Evolutionary conservation across 2,113 vertebrate genomes (phyloP).

Genomic region (Raja brachyura): DNA sequence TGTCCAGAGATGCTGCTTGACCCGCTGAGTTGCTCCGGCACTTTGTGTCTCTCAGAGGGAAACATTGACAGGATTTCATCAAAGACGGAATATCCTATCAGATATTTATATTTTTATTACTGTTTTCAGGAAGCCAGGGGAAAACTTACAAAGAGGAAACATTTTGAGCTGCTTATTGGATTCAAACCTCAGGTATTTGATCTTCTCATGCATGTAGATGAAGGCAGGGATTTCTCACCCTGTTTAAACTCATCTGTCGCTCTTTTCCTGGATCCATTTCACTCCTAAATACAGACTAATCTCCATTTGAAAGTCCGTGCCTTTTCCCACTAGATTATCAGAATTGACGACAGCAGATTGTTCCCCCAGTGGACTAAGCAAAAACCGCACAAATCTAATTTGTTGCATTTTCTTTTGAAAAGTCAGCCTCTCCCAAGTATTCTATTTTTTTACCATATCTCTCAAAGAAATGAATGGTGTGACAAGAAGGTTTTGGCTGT

Average conservation of each 20-base stretch:
- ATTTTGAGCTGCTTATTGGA: slow-evolving; percentile 9
- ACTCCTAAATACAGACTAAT: slow-evolving; percentile 34
- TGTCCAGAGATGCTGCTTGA: no score
- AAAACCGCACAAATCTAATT: background rate
- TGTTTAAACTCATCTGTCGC: slow-evolving; percentile 35
- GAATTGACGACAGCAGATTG: slow-evolving; percentile 29
- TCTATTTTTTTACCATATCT: background rate
- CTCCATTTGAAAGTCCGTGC: slow-evolving; percentile 39
- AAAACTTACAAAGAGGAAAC: background rate
- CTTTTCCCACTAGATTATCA: slow-evolving; percentile 30
- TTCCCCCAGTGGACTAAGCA: slow-evolving; percentile 31
- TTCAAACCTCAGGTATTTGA: slow-evolving; percentile 14
- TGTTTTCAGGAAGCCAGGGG: background rate
- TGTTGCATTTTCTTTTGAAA: background rate
- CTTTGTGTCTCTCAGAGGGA: background rate
- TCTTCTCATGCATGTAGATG: background rate
- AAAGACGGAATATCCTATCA: background rate
- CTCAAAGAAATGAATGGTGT: background rate
- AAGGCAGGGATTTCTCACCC: slow-evolving; percentile 35
- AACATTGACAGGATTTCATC: background rate
- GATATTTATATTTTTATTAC: background rate
- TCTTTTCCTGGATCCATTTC: slow-evolving; percentile 32
- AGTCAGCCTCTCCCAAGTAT: background rate
- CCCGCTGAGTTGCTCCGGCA: no score
- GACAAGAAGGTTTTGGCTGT: background rate